A percentile compares a stretch with the other conserved stretches of the same genome.
Conservation (phyloP, 2,113 vertebrate species). For the Calonectris borealis region DNA sequence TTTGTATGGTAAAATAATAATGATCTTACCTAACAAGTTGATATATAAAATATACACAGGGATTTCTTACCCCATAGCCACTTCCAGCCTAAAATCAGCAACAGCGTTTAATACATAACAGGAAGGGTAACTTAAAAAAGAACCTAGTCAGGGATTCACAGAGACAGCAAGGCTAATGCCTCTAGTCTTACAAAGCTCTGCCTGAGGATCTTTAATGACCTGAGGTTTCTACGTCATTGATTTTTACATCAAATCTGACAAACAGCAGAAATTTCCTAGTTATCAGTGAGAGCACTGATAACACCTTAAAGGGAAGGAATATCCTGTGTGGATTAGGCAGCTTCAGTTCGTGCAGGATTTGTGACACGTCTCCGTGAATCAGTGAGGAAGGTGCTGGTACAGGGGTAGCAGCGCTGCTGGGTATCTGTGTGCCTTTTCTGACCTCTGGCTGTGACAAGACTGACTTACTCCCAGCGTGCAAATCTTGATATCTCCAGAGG, state of each 20-base stretch:
- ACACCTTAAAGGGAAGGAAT: background rate
- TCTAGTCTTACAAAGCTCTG: background rate
- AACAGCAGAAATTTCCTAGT: background rate
- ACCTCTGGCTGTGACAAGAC: background rate
- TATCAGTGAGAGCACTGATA: background rate
- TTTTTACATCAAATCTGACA: background rate
- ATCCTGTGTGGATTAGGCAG: background rate
- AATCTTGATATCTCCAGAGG: background rate
- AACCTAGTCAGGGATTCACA: background rate
- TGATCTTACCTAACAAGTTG: constrained; percentile 34
- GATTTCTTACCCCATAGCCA: constrained; percentile 13
- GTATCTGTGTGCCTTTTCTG: background rate
- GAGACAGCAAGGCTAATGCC: background rate
- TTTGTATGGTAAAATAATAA: constrained; percentile 51
- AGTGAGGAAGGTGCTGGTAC: background rate
- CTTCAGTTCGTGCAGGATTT: background rate
- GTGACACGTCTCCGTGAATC: background rate
- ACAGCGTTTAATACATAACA: background rate
- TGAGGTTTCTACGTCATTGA: background rate
- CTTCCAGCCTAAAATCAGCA: background rate
- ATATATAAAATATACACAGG: constrained; percentile 48
- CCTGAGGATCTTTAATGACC: background rate
- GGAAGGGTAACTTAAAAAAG: background rate
- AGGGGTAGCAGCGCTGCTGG: background rate
- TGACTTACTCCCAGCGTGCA: background rate